Evolutionary conservation across 1,140 invertebrate genomes (phyloP), one percentile per base, ranked within the genome.

Genomic region (Drosophila arizonae): DNA sequence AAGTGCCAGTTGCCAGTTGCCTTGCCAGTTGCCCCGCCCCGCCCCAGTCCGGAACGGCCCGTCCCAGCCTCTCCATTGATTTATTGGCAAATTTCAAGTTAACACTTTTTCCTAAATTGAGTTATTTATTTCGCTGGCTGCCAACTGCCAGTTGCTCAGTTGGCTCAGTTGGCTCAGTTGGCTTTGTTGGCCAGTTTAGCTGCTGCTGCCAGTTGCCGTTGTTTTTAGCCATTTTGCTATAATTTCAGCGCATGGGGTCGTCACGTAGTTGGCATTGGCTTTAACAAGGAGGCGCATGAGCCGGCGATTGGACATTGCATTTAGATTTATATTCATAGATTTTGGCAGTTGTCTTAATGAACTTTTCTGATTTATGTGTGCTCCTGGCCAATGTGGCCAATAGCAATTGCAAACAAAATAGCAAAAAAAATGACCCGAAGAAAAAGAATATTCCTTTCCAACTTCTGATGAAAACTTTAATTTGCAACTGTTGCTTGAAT

Each of bases 41-140:
- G 21, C 1, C 3, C 21, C 21, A 3, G 3, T 3, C 21, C 21
- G 21, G 21, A 24, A 24, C 21, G 21, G 21, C 21, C 6, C 8
- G 6, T 76, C 61, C 67, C 76, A 64, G 55, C 50, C 61, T 50
- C 50, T 65, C 57, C 81, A 79, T 84, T 84, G 80, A 84, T 84
- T 84, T 84, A 84, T 84, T 85, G 72, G 64, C 54, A 84, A 82
- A 85, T 80, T 84, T 79, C 81, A 85, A 84, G 81, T 80, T 84
- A 84, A 84, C 80, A 85, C 80, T 84, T 80, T 79, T 76, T 72
- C 81, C 81, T 79, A 84, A 84, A 84, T 84, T 85, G 80, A 84
- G 80, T 84, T 84, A 85, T 84, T 85, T 84, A 84, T 84, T 85
- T 70, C 67, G 58, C 51, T 70, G 60, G 51, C 60, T 61, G 51